Base-by-base conservation (phyloP, 2,888 invertebrate genomes). In the Cheilosia impressa region DNA sequence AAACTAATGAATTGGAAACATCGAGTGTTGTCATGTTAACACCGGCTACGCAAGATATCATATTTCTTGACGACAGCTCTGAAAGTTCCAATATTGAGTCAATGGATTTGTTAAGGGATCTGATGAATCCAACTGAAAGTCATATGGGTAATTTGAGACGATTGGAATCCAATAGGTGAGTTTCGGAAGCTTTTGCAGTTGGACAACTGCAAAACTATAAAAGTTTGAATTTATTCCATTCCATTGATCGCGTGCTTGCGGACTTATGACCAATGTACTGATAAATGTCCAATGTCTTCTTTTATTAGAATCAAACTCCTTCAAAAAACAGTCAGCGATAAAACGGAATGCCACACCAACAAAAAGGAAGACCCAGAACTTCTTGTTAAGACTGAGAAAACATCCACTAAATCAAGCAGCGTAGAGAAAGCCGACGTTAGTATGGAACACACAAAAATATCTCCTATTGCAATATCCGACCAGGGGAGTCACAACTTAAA, bases 41-140 rank as follows among this genome's bases (percentile, higher is more conserved):
- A 13, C 91, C 91, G 10, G 87, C 79, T n/a, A 89, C 90, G 0
- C 90, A 91, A 55, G 92, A 92, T 9, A 89, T 92, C 19, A 90
- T 91, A 41, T 91, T 91, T 60, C 45, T 91, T 13, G 90, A 92
- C 68, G 92, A 91, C 45, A 89, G 88, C 34, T 83, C 72, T 55
- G 88, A 88, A 9, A 73, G 78, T 6, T 72, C 52, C 6, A 83
- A 87, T 31, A 89, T 88, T 24, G 85, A 87, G 78, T 88, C 89
- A 22, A 89, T 91, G 89, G 90, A 90, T 66, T 88, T 91, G 73
- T 72, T 91, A 71, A 84, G 77, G 13, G 87, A 88, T 83, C 41
- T 89, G 9, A 76, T 87, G 63, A 88, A 87, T 58, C 62, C 79
- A n/a, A 62, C 73, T 7, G 83, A 87, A 0, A 78, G 75, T 24